A percentile compares a stretch with the other conserved stretches of the same genome.
Evolutionary conservation across 2,113 vertebrate species (phyloP).

Genomic region (Chloropsis cyanopogon): DNA sequence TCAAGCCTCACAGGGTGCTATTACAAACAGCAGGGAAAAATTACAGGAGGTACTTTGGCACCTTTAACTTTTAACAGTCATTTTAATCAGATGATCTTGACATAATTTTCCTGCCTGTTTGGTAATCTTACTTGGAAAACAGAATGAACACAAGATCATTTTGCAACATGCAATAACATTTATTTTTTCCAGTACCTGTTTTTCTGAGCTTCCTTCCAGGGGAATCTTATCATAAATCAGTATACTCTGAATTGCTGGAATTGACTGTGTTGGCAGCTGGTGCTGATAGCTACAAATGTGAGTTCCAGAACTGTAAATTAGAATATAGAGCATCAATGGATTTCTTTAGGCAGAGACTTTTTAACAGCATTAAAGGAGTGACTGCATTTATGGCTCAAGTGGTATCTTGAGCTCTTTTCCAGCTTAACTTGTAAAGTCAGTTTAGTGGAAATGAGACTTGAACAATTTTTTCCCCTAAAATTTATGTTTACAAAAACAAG

Average conservation of each 20-base stretch:
- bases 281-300: slow-evolving; percentile 55
- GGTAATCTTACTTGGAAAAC: slow-evolving; percentile 27
- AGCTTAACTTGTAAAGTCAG: slow-evolving; percentile 5
- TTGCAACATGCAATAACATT: background rate
- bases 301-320: slow-evolving; percentile 50
- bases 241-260: slow-evolving; percentile 19
- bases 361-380: slow-evolving; percentile 22
- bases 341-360: slow-evolving; percentile 16
- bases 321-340: slow-evolving; percentile 40
- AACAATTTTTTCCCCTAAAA: background rate
- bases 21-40: slow-evolving; percentile 51
- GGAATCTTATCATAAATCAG: slow-evolving; percentile 58
- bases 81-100: slow-evolving; percentile 54
- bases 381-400: slow-evolving; percentile 11
- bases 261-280: slow-evolving; percentile 43
- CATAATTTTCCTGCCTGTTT: slow-evolving; percentile 44
- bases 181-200: slow-evolving; percentile 16
- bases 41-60: slow-evolving; percentile 22
- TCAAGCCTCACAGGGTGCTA: slow-evolving; percentile 61
- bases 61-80: slow-evolving; percentile 52
- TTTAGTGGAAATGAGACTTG: background rate
- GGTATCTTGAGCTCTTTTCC: background rate
- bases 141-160: slow-evolving; percentile 14
- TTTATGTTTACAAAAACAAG: background rate
- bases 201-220: slow-evolving; percentile 30